Conservation (phyloP, 2,797 vertebrate genomes). For the Diglossa cyanea region DNA sequence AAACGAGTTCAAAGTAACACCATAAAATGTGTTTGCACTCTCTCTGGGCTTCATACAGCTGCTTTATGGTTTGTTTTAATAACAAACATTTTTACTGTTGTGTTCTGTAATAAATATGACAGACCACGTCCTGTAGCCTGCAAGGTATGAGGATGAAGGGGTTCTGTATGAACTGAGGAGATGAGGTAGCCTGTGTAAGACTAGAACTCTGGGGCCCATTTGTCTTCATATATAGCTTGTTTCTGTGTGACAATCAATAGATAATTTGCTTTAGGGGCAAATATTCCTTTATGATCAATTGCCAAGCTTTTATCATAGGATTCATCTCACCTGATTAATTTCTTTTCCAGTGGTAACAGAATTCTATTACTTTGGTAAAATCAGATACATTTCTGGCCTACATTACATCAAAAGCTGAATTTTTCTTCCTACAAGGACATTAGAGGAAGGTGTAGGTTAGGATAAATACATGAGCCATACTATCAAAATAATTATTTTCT, state of each 20-base stretch:
- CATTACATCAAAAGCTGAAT: not conserved
- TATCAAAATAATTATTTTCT: not conserved
- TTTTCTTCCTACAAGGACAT: not conserved
- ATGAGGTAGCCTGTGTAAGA: not conserved
- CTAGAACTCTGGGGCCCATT: not conserved
- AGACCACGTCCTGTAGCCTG: not conserved
- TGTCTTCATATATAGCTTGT: not conserved
- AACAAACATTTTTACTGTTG: constrained; percentile 27
- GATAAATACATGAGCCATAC: not conserved
- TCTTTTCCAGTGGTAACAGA: not conserved
- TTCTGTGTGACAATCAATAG: not conserved
- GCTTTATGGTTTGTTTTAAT: constrained; percentile 1
- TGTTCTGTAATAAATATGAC: not conserved
- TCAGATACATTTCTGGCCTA: not conserved
- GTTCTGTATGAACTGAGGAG: not conserved
- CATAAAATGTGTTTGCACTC: constrained; percentile 2
- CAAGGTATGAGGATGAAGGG: not conserved
- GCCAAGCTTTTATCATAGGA: not conserved
- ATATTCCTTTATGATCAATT: not conserved
- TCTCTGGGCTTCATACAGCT: not conserved
- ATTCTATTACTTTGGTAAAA: not conserved
- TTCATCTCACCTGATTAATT: not conserved
- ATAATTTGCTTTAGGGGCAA: not conserved
- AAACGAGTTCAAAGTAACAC: not conserved
- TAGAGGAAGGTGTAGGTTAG: not conserved